Evolutionary conservation across 53 echinoderm and acorn worm species (phyloP), one percentile per base, ranked within the genome.

Genomic region (Crossaster papposus): DNA sequence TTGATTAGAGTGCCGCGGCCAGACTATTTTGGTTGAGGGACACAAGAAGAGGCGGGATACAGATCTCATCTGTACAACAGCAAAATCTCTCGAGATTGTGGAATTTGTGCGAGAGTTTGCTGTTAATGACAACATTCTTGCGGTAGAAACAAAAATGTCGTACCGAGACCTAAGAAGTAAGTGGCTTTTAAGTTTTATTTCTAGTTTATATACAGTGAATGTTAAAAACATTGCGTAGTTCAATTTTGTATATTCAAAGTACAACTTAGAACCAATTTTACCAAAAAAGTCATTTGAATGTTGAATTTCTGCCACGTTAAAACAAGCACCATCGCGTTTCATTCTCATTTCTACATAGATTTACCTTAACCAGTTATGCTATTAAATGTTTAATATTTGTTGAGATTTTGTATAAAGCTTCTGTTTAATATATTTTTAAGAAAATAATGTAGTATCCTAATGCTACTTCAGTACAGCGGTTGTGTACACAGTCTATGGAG

Each of bases 81-180:
- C 54, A 54, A 28, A 34, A 62, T 75, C 87, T 75, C 87, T 58
- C 87, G 87, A 58, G 58, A 72, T 73, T 54, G 11, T 34, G 58
- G 87, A 58, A 36, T 52, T 73, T 54, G 11, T 34, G 58, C 87
- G 89, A 65, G 80, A 52, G 23, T 78, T 79, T 30, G 80, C 50
- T 79, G 80, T 80, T 81, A 81, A 72, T 73, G 90, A 81, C 81
- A 81, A 90, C 81, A 90, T 90, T 90, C 82, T 90, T 90, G 54
- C 80, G 81, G 79, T 81, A 65, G 55, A 72, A 90, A 81, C 84
- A 86, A 92, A 44, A 70, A 94, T 94, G 94, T 94, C 94, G 52
- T 94, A 94, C 53, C 70, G 94, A 65, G 94, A 94, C 77, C 90
- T 94, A 1, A 71, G 94, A 94, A 94, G 94, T 94, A 92, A 94